phyloP scores from a whole-genome alignment of 2,113 vertebrate genomes.

The Myotis brandtii region DNA sequence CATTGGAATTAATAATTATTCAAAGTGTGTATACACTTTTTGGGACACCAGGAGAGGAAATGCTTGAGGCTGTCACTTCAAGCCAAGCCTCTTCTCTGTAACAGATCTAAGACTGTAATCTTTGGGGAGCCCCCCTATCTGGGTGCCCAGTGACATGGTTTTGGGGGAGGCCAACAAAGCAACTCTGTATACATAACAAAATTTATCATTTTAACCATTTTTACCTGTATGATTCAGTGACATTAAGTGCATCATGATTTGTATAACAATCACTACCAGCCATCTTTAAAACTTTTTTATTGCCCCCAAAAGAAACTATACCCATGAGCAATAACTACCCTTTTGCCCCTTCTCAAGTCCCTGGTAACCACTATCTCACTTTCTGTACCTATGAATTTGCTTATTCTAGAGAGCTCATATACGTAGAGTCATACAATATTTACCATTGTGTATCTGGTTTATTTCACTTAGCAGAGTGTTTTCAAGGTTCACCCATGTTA shows the following conservation, averaged over 20 bases:
- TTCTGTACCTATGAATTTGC: not conserved
- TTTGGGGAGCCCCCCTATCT: not conserved
- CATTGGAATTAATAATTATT: no score
- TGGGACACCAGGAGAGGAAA: not conserved
- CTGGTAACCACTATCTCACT: not conserved
- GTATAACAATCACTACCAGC: not conserved
- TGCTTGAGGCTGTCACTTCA: not conserved
- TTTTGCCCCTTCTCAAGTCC: no score
- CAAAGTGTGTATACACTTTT: no score
- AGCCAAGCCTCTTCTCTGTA: not conserved
- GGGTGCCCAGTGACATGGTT: not conserved
- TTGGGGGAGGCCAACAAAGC: not conserved
- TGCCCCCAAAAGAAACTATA: not conserved
- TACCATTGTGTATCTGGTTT: not conserved
- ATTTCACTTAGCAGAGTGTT: not conserved
- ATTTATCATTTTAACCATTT: not conserved
- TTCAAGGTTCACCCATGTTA: not conserved
- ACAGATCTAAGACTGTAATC: not conserved
- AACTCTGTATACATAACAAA: not conserved
- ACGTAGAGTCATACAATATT: not conserved
- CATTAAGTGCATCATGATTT: not conserved
- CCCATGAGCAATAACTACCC: not conserved
- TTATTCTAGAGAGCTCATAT: not conserved
- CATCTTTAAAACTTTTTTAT: not conserved
- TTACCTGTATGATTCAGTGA: not conserved